These are phyloP conservation scores for Lasiurus cinereus DNA, from an alignment of 2,113 vertebrate species.

Conservation along the genomic window DNA sequence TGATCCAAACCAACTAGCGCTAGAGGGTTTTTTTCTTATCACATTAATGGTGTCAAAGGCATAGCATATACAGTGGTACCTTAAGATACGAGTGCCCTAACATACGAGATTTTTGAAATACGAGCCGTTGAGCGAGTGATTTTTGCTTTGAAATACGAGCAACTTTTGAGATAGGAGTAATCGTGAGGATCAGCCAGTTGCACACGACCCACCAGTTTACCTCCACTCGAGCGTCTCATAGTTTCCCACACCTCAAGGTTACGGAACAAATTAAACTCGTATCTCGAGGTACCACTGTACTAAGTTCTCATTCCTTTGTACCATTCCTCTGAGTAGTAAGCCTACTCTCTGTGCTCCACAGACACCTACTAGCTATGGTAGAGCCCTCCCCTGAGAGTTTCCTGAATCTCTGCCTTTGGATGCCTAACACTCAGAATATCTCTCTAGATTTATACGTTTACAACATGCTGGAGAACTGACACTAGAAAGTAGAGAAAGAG, in stretches of 20 bases:
- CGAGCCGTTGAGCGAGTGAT: no score
- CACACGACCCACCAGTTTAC: no score
- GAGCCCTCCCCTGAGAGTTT: not conserved
- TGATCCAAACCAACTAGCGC: no score
- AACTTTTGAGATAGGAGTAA: no score
- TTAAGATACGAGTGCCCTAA: no score
- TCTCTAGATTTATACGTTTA: slow-evolving; percentile 11
- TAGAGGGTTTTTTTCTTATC: not conserved
- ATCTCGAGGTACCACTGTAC: not conserved
- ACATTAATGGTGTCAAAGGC: not conserved
- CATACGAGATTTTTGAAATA: no score
- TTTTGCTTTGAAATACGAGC: no score
- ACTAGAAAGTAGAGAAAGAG: not conserved
- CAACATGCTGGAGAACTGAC: not conserved
- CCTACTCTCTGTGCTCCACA: not conserved
- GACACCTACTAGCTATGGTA: not conserved
- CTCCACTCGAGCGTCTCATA: no score
- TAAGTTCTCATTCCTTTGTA: not conserved
- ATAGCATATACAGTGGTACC: not conserved
- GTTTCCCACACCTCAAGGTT: no score
- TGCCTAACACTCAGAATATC: not conserved
- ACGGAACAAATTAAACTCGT: no score
- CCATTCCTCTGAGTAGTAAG: not conserved
- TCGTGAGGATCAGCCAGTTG: no score
- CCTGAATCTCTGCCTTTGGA: not conserved